phyloP scores from a whole-genome alignment of 2,113 vertebrate genomes.

The Lophura nycthemera region DNA sequence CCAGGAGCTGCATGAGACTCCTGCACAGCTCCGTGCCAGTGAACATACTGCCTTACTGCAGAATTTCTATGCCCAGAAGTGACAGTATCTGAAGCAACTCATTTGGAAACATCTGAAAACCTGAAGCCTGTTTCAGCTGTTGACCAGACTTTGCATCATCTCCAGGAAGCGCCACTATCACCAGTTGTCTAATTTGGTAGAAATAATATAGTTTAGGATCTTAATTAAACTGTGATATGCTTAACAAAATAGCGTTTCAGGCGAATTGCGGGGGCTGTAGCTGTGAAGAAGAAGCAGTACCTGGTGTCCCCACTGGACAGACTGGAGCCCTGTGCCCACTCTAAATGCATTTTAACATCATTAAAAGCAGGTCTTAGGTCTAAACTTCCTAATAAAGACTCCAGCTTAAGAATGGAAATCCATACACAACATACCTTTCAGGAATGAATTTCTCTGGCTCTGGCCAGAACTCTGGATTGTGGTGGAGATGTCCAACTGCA shows the following conservation, averaged over 20 bases:
- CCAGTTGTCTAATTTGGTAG: neutral
- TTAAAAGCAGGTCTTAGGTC: neutral
- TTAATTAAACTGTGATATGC: neutral
- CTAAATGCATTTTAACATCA: neutral
- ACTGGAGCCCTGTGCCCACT: neutral
- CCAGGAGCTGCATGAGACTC: neutral
- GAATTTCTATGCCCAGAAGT: neutral
- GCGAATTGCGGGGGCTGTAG: neutral
- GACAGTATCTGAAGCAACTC: neutral
- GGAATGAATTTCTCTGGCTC: constrained; percentile 90
- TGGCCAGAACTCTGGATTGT: constrained; percentile 87
- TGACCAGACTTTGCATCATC: neutral
- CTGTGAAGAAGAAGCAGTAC: neutral
- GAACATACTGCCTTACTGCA: neutral
- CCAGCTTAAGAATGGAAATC: neutral
- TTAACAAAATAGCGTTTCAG: neutral
- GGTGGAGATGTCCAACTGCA: constrained; percentile 88
- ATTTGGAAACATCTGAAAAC: neutral
- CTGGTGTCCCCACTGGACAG: neutral
- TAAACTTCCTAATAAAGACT: neutral
- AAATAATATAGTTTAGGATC: neutral
- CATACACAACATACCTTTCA: constrained; percentile 81
- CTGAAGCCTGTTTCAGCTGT: neutral
- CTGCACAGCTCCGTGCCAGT: neutral
- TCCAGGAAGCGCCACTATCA: neutral